Evolutionary conservation across 2,888 invertebrate species (phyloP), one percentile per base, ranked within the genome.

Genomic region (Colletes collaris): DNA sequence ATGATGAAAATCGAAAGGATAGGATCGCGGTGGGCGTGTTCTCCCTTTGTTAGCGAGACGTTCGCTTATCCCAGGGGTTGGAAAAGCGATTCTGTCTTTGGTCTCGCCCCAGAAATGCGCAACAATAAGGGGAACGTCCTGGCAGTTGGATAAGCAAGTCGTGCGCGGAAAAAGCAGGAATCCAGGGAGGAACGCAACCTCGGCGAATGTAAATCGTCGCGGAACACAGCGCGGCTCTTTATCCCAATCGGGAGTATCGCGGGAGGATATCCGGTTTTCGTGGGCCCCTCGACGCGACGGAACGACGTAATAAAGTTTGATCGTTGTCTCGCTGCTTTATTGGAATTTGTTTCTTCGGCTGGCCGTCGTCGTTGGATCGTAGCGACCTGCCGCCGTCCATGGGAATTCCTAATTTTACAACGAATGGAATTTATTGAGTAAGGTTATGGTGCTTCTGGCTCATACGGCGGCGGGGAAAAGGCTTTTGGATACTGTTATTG

Each of bases 201-300:
- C 76, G 90, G 87, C 89, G 90, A 90, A 91, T 91, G 91, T 90
- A 91, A 91, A 91, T 91, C 89, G 16, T 91, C 89, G 88, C 86
- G 89, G 88, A 89, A 90, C 89, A 90, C 89, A 86, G 86, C 88
- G 86, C 86, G 87, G 86, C 87, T 86, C 85, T 87, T 90, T 90
- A 89, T 90, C 88, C 85, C 67, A 70, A 68, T 76, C 66, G 66
- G 59, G 76, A 73, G 62, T 65, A 75, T 52, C 68, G 64, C 60
- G 49, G 49, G 53, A 63, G 79, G 74, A 84, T 79, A 84, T 81
- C 78, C 79, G 79, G 80, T 81, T 74, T 80, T 73, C 79, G 58
- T 58, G 62, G 55, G 49, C 50, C 16, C 40, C 55, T 4, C 64
- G 64, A 60, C 50, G 53, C 56, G 49, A 68, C 19, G 53, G 53